Evolutionary conservation across 2,797 vertebrate genomes (phyloP), one percentile per base, ranked within the genome.

Genomic region (Rhabdophis nuchalis): DNA sequence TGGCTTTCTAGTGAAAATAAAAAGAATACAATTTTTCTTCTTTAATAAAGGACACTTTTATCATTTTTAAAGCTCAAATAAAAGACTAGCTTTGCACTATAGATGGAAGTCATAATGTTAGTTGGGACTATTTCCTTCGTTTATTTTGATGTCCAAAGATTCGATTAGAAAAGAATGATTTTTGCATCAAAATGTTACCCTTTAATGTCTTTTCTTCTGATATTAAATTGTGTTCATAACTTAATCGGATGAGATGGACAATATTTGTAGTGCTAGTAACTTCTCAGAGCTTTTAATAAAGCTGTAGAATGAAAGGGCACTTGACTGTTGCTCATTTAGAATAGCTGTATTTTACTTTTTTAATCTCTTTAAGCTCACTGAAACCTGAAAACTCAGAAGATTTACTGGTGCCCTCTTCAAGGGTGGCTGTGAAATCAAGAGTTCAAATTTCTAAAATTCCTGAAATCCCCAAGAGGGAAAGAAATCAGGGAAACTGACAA

Each of bases 381-480:
- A 92, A 88, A 94, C 93, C 94, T 95, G 95, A 92, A 95, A 94
- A 92, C 92, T 0, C 1, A 94, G 87, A 90, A 95, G 93, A 95
- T 93, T 97, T 96, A 95, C 94, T 96, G 94, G 93, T 90, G 92
- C 93, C 90, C 91, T 93, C 57, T 94, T 91, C 89, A 95, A 85
- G 88, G 27, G 86, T 92, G 94, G 90, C 92, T 92, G 91, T 89
- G 88, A 87, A 93, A 96, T 95, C 93, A 93, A 94, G 94, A 95
- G 95, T 94, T 97, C 92, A 92, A 6, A 96, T 97, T 95, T 95
- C 93, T 97, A 90, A 92, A 91, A 97, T 97, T 96, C 97, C 94
- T 97, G 93, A 90, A 64, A 89, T 56, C 91, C 94, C 94, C 93
- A 85, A 94, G 94, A 92, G 96, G 93, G 91, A 93, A 72, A 93